Evolutionary conservation across 2,888 invertebrate species (phyloP).

Genomic region (Timema podura): DNA sequence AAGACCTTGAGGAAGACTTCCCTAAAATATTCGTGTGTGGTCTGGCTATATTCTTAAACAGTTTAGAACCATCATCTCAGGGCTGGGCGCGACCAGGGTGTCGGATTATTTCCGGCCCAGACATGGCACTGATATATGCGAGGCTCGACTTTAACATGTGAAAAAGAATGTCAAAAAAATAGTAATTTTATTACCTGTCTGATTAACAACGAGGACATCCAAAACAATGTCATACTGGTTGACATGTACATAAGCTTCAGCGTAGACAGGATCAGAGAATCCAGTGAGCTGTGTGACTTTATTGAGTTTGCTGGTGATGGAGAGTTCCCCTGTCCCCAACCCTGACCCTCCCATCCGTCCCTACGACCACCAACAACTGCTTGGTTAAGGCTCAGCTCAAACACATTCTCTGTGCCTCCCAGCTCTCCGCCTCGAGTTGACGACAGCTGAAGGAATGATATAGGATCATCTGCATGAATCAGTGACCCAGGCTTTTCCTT

Average conservation of each 20-base stretch:
- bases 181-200: no score
- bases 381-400: slow-evolving; percentile 88
- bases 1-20: no score
- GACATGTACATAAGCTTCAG: slow-evolving; percentile 99
- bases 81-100: no score
- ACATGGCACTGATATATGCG: no score
- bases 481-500: slow-evolving; percentile 64
- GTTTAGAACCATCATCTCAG: no score
- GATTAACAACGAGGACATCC: slow-evolving; percentile 97
- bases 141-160: no score
- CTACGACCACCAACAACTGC: slow-evolving; percentile 68
- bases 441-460: slow-evolving; percentile 73
- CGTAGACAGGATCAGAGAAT: slow-evolving; percentile 98
- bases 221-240: slow-evolving; percentile 98
- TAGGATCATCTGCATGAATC: slow-evolving; percentile 83
- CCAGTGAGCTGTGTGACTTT: slow-evolving; percentile 92
- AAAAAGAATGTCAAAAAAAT: no score
- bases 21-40: no score
- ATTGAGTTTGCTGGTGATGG: slow-evolving; percentile 51
- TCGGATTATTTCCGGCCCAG: no score
- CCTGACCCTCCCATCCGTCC: slow-evolving; percentile 21
- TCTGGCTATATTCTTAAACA: no score
- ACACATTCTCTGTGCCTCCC: slow-evolving; percentile 70
- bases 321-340: slow-evolving; percentile 7
- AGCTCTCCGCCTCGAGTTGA: slow-evolving; percentile 59